Base-by-base conservation (phyloP, 2,797 vertebrate species). In the Bufotes viridis region DNA sequence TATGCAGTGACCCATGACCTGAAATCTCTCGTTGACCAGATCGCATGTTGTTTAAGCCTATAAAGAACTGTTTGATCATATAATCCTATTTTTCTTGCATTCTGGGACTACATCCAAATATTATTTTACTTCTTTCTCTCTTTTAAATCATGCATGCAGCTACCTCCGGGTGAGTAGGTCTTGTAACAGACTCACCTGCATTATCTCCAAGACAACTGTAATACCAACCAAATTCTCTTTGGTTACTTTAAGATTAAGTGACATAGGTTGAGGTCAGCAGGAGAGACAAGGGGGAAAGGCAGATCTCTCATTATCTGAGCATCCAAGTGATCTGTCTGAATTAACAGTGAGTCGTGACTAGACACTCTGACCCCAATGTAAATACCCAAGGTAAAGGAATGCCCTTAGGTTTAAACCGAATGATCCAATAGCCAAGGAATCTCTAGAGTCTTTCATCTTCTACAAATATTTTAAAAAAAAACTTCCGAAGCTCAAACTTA, bases 191-290 rank as follows among this genome's bases (percentile, higher is more conserved):
- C 79, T 89, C 79, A 89, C 63, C 88, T 87, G 80, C 81, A 83
- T 79, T 89, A 83, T 87, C 72, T 86, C 84, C 84, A 69, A 87
- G 85, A 83, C 80, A 83, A 89, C 74, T 86, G 67, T 87, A 86
- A 87, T 83, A 87, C 88, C 61, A n/a, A 78, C 84, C 42, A 87
- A 82, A 87, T 87, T 89, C 85, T 76, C 63, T 89, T 89, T 89
- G 72, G 84, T 86, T 89, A 89, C 85, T 89, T 89, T 89, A 76
- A 89, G 88, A 89, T 89, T 89, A 89, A 89, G 88, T 86, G 80
- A 87, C 88, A 83, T 82, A 83, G 74, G 72, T 78, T 89, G 53
- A 89, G 84, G 80, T 83, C 53, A 87, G 61, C 42, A 57, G n/a
- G 17, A 83, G 34, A 83, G 53, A 89, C 42, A 70, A 80, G 75